phyloP scores from a whole-genome alignment of 2,888 invertebrate genomes.

The Tribolium freemani region DNA sequence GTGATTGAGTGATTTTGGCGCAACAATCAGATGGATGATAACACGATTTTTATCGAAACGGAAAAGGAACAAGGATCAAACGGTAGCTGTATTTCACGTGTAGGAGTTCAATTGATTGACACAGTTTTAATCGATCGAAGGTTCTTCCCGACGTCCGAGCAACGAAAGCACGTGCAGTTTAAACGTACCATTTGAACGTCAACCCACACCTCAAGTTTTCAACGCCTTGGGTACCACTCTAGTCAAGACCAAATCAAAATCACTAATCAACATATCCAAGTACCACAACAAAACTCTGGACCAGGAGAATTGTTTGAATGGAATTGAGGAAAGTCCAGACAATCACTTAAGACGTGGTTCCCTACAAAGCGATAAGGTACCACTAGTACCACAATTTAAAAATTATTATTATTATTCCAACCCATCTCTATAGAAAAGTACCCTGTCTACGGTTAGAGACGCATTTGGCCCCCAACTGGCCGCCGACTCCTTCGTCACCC shows the following conservation, averaged over 20 bases:
- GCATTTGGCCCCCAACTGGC: slow-evolving; percentile 71
- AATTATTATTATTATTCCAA: no score
- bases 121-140: slow-evolving; percentile 47
- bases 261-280: slow-evolving; percentile 58
- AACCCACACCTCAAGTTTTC: slow-evolving; percentile 55
- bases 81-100: slow-evolving; percentile 44
- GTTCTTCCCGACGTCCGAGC: slow-evolving; percentile 62
- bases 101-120: slow-evolving; percentile 13
- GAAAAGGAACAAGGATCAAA: slow-evolving; percentile 52
- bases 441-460: slow-evolving; percentile 56
- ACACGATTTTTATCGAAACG: slow-evolving; percentile 61
- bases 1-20: neutral
- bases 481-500: slow-evolving; percentile 55
- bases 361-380: slow-evolving; percentile 61
- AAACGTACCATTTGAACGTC: slow-evolving; percentile 56
- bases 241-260: slow-evolving; percentile 57
- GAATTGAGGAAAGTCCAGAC: slow-evolving; percentile 63
- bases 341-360: slow-evolving; percentile 58
- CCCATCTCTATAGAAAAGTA: neutral
- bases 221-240: slow-evolving; percentile 35
- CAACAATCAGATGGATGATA: slow-evolving; percentile 56
- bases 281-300: slow-evolving; percentile 49
- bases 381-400: no score
- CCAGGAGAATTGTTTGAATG: slow-evolving; percentile 57
- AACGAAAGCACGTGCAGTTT: slow-evolving; percentile 63